A percentile compares a stretch with the other conserved stretches of the same genome.
Conservation (phyloP, 1,140 invertebrate species). For the Saccostrea glomerata region DNA sequence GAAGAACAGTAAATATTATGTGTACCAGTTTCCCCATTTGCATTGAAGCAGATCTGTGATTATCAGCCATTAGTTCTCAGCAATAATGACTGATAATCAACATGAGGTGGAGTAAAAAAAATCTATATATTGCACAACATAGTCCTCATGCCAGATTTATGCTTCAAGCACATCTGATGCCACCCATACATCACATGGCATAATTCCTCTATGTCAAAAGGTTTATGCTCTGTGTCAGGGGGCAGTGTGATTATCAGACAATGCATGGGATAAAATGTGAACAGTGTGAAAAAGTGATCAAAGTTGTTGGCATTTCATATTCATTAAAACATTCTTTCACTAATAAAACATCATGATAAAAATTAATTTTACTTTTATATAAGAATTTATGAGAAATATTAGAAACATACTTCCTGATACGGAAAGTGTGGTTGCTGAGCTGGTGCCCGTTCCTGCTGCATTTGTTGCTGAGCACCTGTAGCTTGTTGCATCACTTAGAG, state of each 20-base stretch:
- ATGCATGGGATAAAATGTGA: slow-evolving; percentile 19
- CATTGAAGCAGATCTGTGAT: not conserved
- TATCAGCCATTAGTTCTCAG: not conserved
- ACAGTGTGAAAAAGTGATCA: not conserved
- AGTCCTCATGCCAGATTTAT: not conserved
- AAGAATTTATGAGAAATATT: not conserved
- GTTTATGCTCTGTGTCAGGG: not conserved
- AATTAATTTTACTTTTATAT: not conserved
- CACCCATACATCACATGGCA: not conserved
- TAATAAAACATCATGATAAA: not conserved
- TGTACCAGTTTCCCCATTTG: slow-evolving; percentile 14
- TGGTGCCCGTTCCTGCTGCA: slow-evolving; percentile 40
- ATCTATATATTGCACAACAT: not conserved
- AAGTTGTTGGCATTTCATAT: slow-evolving; percentile 23
- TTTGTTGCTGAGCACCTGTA: slow-evolving; percentile 37
- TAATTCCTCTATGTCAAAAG: not conserved
- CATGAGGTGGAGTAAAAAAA: not conserved
- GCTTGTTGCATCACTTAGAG: not conserved
- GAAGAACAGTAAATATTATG: not conserved
- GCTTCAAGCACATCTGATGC: slow-evolving; percentile 1
- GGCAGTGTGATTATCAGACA: not conserved
- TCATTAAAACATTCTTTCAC: not conserved
- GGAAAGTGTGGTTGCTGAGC: not conserved
- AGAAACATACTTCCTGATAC: slow-evolving; percentile 45
- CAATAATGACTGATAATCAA: not conserved